Percentiles rank a stretch among this genome's conserved stretches.
Evolutionary conservation across 2,113 vertebrate species (phyloP).

Genomic region (Azemiops feae): DNA sequence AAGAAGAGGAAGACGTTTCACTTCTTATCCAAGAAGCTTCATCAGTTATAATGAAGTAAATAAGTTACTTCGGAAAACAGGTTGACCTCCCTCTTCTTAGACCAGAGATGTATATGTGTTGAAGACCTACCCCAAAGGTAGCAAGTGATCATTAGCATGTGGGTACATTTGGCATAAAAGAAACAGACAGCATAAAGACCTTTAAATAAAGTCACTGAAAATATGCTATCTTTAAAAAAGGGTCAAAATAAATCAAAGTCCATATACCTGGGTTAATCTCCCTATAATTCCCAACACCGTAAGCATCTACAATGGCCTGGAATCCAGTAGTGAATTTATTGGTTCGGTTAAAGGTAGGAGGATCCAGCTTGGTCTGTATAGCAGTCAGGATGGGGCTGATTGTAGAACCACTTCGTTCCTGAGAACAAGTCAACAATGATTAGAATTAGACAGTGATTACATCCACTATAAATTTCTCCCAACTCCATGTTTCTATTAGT

Average conservation of each 20-base stretch:
- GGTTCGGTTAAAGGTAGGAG: conserved; percentile 96
- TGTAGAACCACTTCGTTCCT: conserved; percentile 91
- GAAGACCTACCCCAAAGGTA: neutral
- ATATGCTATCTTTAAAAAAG: neutral
- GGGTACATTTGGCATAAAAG: neutral
- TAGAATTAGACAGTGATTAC: neutral
- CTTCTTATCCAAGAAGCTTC: too few relatives aligned
- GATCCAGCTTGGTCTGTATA: conserved; percentile 86
- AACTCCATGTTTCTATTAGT: neutral
- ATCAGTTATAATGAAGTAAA: too few relatives aligned
- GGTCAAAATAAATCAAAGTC: rapidly evolving
- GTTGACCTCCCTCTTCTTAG: neutral
- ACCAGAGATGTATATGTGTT: neutral
- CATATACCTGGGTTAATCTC: conserved; percentile 93
- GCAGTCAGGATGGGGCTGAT: conserved; percentile 90
- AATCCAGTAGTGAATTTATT: conserved; percentile 97
- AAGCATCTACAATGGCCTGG: conserved; percentile 95
- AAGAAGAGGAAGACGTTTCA: too few relatives aligned
- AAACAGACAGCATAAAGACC: neutral
- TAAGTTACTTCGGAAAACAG: too few relatives aligned
- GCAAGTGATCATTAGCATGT: neutral
- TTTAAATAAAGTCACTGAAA: neutral
- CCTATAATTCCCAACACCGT: conserved; percentile 90
- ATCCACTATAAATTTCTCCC: neutral
- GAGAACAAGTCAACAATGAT: conserved; percentile 1